Evolutionary conservation across 2,888 invertebrate genomes (phyloP), one percentile per base, ranked within the genome.

Genomic region (Rhingia campestris): DNA sequence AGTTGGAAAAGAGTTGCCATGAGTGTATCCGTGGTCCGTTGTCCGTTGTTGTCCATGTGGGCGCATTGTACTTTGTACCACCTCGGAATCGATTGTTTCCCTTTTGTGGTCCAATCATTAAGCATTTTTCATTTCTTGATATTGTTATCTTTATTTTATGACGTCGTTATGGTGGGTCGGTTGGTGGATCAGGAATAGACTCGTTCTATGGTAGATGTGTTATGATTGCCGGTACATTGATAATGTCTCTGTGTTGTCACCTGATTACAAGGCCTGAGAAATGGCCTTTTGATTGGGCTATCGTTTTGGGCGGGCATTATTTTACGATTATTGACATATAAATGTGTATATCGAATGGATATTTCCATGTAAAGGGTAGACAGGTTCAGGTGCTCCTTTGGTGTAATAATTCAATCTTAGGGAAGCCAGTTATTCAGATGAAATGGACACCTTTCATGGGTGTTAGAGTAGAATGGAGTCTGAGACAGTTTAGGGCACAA

Each of bases 241-340:
- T 64, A 75, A 47, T 80, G 66, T 70, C 61, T 54, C 61, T 74
- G 80, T 84, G 84, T 80, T 84, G 84, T 80, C 84, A 84, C 84
- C 84, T 84, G 84, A 84, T 84, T 84, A 84, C 54, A 75, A 61
- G 54, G 70, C 43, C 61, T 84, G 84, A 80, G 47, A 66, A 80
- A 84, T 80, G 45, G 64, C 59, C 22, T 75, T 84, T 80, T 84
- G 74, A 80, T 80, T 80, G 61, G 80, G 51, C 61, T 32, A 30
- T 22, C 45, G 10, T 10, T 10, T 7, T 51, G 53, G 73, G 64
- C 61, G 32, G 56, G 43, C 58, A 39, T 45, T 64, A 66, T 59
- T 66, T 32, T 53, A 63, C 61, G 63, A 79, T 79, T 54, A 59
- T 84, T 59, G 41, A 53, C 47, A 54, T 66, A 67, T 30, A 7